Evolutionary conservation across 2,888 invertebrate genomes (phyloP).

Genomic region (Sphaerophoria taeniata): DNA sequence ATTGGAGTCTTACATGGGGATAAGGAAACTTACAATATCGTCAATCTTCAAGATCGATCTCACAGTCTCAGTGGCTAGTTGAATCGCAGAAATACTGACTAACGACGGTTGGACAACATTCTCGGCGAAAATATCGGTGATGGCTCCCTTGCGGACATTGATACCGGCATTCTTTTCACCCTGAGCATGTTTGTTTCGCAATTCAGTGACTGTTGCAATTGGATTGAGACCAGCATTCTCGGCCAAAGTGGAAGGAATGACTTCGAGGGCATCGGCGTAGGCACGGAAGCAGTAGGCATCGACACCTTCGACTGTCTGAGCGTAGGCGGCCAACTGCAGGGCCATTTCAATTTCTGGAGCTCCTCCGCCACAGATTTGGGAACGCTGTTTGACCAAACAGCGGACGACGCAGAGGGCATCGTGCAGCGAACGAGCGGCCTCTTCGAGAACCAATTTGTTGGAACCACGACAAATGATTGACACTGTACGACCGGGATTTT

Average conservation of each 20-base stretch:
- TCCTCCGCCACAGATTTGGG: conserved; percentile 97
- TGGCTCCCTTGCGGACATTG: conserved; percentile 97
- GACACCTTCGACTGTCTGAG: conserved; percentile 93
- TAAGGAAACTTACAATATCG: conserved; percentile 90
- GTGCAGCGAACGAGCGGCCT: conserved; percentile 96
- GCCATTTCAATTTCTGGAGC: conserved; percentile 98
- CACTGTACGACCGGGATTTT: conserved; percentile 94
- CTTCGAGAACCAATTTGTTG: conserved; percentile 93
- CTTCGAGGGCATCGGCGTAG: conserved; percentile 97
- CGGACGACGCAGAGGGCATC: conserved; percentile 96
- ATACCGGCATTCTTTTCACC: conserved; percentile 95
- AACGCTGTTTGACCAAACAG: conserved; percentile 96
- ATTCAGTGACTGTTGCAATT: conserved; percentile 97
- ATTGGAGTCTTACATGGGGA: neutral
- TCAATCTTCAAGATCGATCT: conserved; percentile 99
- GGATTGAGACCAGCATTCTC: conserved; percentile 95
- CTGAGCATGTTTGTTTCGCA: conserved; percentile 95
- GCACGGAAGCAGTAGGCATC: conserved; percentile 98
- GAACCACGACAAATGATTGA: conserved; percentile 94
- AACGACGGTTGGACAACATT: conserved; percentile 98
- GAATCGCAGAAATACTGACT: conserved; percentile 96
- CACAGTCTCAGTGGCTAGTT: conserved; percentile 97
- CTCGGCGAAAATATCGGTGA: conserved; percentile 98
- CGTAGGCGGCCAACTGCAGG: conserved; percentile 90
- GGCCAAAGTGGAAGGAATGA: conserved; percentile 94